Evolutionary conservation across 2,888 invertebrate species (phyloP).

Genomic region (Nebria brevicollis): DNA sequence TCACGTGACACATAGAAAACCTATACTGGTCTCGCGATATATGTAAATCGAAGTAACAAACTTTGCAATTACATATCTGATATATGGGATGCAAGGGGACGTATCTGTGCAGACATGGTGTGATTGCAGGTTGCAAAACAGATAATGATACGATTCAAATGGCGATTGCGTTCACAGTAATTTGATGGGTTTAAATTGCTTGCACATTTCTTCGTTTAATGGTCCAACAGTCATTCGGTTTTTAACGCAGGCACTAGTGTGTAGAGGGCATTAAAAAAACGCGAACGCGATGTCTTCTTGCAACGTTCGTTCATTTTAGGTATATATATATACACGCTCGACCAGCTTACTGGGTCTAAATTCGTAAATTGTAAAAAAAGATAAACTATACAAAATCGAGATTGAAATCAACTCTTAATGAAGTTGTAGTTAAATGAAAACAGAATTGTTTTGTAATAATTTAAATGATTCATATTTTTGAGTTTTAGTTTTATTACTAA

Average conservation of each 20-base stretch:
- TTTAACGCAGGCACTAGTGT: not conserved
- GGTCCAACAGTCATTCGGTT: slow-evolving; percentile 24
- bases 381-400: too few relatives aligned
- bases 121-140: slow-evolving; percentile 43
- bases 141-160: slow-evolving; percentile 46
- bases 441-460: too few relatives aligned
- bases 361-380: too few relatives aligned
- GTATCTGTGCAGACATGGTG: slow-evolving; percentile 31
- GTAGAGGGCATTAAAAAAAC: not conserved
- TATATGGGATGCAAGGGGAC: slow-evolving; percentile 40
- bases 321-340: too few relatives aligned
- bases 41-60: slow-evolving; percentile 43
- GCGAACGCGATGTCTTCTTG: not conserved
- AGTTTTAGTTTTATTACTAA: too few relatives aligned
- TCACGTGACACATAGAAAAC: slow-evolving; percentile 38
- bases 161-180: slow-evolving; percentile 44
- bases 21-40: slow-evolving; percentile 38
- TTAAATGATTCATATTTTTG: too few relatives aligned
- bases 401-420: too few relatives aligned
- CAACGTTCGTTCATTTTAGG: not conserved
- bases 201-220: slow-evolving; percentile 41
- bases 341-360: too few relatives aligned
- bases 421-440: too few relatives aligned
- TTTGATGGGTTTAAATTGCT: slow-evolving; percentile 45
- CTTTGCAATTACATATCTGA: slow-evolving; percentile 45